Evolutionary conservation across 92 coral and sea anemone genomes (phyloP).

Genomic region (Blastomussa wellsi): DNA sequence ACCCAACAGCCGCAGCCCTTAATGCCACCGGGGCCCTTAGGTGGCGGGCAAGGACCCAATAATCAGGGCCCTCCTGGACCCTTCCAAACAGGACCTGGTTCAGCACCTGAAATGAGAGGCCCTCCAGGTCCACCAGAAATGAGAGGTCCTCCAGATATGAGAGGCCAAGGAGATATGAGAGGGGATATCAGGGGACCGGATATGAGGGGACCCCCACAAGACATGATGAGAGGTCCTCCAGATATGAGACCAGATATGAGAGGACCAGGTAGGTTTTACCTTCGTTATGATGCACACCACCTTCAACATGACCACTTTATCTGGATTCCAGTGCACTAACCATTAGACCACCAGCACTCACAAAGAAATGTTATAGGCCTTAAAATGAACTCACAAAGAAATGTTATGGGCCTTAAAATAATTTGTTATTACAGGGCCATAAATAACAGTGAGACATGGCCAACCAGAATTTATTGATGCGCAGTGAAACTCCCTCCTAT

Average conservation of each 20-base stretch:
- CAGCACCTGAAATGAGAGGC: slow-evolving; percentile 81
- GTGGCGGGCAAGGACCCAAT: slow-evolving; percentile 57
- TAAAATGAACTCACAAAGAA: too few species aligned
- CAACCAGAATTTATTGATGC: too few species aligned
- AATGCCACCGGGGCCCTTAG: slow-evolving; percentile 64
- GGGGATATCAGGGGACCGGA: slow-evolving; percentile 86
- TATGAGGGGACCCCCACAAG: slow-evolving; percentile 76
- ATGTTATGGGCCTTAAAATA: too few species aligned
- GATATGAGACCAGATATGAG: slow-evolving; percentile 74
- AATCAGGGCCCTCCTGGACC: slow-evolving; percentile 71
- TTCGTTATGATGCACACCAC: not conserved
- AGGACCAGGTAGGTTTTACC: slow-evolving; percentile 59
- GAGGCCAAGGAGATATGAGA: slow-evolving; percentile 70
- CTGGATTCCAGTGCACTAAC: too few species aligned
- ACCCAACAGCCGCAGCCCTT: slow-evolving; percentile 65
- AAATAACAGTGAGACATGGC: too few species aligned
- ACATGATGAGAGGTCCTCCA: slow-evolving; percentile 68
- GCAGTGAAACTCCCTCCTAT: too few species aligned
- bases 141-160: slow-evolving; percentile 86
- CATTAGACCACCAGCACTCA: too few species aligned
- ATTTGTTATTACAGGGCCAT: too few species aligned
- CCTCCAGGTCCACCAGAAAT: slow-evolving; percentile 80
- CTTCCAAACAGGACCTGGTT: slow-evolving; percentile 61
- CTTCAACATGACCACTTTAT: too few species aligned
- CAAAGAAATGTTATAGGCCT: too few species aligned